A percentile compares a stretch with the other conserved stretches of the same genome.
Evolutionary conservation across 1,140 invertebrate genomes (phyloP).

Genomic region (Aphelenchoides avenae): DNA sequence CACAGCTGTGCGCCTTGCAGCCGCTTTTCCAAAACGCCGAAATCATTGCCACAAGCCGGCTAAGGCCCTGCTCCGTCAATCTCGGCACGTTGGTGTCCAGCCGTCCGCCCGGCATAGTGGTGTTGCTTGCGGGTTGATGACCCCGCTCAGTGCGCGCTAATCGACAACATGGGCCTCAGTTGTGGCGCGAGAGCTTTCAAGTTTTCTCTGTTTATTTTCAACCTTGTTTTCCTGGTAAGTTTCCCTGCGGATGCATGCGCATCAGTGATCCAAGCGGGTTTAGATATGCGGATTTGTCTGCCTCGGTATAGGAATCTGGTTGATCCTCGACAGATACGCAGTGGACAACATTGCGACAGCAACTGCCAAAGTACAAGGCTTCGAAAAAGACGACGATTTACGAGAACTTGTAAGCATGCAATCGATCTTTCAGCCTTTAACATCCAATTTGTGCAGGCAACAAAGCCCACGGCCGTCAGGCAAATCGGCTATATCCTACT

Average conservation of each 20-base stretch:
- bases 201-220: constrained; percentile 56
- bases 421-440: neutral
- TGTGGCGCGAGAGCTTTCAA: constrained; percentile 41
- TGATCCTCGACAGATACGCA: constrained; percentile 57
- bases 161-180: constrained; percentile 23
- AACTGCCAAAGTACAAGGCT: constrained; percentile 51
- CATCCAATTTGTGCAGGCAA: constrained; percentile 38
- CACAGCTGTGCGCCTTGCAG: too few species aligned
- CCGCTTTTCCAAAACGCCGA: constrained; percentile 6
- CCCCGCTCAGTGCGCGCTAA: neutral
- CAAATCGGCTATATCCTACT: constrained; percentile 57
- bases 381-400: constrained; percentile 53
- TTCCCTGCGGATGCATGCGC: neutral
- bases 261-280: neutral
- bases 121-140: constrained; percentile 6
- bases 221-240: constrained; percentile 55
- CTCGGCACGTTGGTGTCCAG: too few species aligned
- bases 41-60: too few species aligned
- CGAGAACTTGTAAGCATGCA: constrained; percentile 43
- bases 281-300: constrained; percentile 57
- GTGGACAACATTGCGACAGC: constrained; percentile 56
- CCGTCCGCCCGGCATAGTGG: too few species aligned
- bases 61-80: too few species aligned
- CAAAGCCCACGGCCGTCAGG: constrained; percentile 57
- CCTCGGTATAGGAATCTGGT: constrained; percentile 50